A percentile compares a stretch with the other conserved stretches of the same genome.
These are phyloP conservation scores for Nemotelus pantherinus DNA, from an alignment of 2,888 invertebrate genomes.

Conservation along the genomic window DNA sequence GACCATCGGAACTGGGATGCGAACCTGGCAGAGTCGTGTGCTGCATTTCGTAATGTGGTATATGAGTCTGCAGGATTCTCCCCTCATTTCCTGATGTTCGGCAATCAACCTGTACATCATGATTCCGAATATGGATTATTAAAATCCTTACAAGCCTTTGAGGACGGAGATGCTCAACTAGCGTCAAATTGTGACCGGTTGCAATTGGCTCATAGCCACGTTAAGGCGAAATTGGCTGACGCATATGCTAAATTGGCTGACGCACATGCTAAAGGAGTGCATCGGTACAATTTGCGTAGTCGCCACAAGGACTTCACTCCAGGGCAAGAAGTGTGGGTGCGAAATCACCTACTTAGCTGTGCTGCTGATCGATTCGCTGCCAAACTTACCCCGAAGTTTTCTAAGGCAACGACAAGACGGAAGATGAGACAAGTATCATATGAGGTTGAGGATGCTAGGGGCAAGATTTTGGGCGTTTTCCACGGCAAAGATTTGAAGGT, in stretches of 20 bases:
- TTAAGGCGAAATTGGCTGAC: not conserved
- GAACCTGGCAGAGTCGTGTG: conserved; percentile 10
- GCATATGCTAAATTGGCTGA: not conserved
- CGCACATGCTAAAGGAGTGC: not conserved
- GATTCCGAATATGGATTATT: not conserved
- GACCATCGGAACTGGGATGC: conserved; percentile 30
- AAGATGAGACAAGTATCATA: too few species aligned
- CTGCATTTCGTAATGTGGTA: conserved; percentile 33
- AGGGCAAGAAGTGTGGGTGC: not conserved
- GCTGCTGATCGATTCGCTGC: not conserved
- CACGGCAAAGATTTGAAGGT: too few species aligned
- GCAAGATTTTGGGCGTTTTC: too few species aligned
- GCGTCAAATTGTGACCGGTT: not conserved
- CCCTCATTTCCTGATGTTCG: conserved; percentile 47
- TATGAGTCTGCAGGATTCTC: conserved; percentile 32
- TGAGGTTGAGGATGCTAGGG: too few species aligned
- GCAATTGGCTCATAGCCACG: not conserved
- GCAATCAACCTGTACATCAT: not conserved
- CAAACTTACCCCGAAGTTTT: not conserved
- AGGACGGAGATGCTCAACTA: not conserved
- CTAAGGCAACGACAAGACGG: too few species aligned
- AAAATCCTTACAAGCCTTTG: not conserved
- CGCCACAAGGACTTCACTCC: not conserved
- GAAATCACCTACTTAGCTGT: not conserved
- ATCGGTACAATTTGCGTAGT: not conserved